Base-by-base conservation (phyloP, 2,888 invertebrate genomes). In the Patella depressa region DNA sequence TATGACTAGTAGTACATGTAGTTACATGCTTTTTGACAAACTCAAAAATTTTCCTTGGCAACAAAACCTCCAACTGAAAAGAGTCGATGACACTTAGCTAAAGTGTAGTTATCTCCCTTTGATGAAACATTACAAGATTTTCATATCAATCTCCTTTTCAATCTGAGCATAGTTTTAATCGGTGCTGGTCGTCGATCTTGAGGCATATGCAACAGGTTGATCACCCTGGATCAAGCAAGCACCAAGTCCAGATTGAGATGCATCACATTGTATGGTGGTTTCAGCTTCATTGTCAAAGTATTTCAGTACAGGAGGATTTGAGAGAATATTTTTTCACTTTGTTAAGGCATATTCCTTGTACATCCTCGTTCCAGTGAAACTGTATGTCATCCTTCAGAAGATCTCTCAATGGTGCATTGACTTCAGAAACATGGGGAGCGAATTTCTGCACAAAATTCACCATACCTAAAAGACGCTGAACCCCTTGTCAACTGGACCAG, bases 381-480 rank as follows among this genome's bases (percentile, higher is more conserved):
- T 74, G 70, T n/a, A 12, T 73, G 9, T 78, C 76, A 14, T 78
- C 59, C 55, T 78, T 80, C 15, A 78, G n/a, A 0, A 79, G 59
- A n/a, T 75, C 55, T 74, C 79, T 69, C n/a, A 82, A 45, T 17
- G 81, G 77, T 54, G 72, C 71, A 14, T 77, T 79, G 12, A 73
- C 24, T 69, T 82, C 77, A 14, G 80, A 81, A 29, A 82, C 17
- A 5, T 72, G 54, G 29, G 80, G 78, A 69, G 79, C 73, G 69
- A 82, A 83, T 74, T 74, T 80, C n/a, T 80, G 74, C 5, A 83
- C 72, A 65, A 76, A 81, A 55, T 80, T 79, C 11, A 78, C 72
- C 72, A 81, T 78, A 12, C 83, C 80, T 12, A 77, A 45, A 24
- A 83, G n/a, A 19, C 80, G 34, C 54, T 78, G 79, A n/a, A 81